Evolutionary conservation across 2,888 invertebrate species (phyloP).

Genomic region (Neria commutata): DNA sequence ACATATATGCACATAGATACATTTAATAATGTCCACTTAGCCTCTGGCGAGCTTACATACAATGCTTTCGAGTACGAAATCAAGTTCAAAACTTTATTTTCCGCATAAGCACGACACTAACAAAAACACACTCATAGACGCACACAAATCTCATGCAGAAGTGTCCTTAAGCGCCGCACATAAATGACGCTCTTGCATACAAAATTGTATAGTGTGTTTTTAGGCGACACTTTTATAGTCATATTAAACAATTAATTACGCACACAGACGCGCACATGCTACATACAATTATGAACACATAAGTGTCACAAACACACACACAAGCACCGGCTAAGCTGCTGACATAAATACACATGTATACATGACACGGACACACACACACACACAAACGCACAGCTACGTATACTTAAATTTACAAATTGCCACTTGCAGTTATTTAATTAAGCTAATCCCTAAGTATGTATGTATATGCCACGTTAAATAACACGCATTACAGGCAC

Average conservation of each 20-base stretch:
- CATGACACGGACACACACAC: neutral
- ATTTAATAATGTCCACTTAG: no score
- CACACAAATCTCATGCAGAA: no score
- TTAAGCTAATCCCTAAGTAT: slow-evolving; percentile 27
- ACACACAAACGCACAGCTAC: slow-evolving; percentile 26
- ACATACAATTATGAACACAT: no score
- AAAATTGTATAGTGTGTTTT: slow-evolving; percentile 43
- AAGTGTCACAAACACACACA: slow-evolving; percentile 51
- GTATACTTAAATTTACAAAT: slow-evolving; percentile 30
- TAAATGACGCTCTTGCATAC: no score
- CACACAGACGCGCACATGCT: no score
- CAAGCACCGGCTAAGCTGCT: slow-evolving; percentile 26
- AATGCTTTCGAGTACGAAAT: no score
- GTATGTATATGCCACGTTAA: slow-evolving; percentile 14
- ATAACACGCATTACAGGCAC: neutral
- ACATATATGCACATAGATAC: no score
- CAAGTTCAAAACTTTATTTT: no score
- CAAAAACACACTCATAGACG: no score
- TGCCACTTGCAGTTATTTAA: slow-evolving; percentile 33
- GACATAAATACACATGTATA: neutral
- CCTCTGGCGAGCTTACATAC: no score
- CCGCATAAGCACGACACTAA: no score
- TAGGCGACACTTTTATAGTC: slow-evolving; percentile 49
- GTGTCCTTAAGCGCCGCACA: no score
- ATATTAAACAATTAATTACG: slow-evolving; percentile 53